Evolutionary conservation across 2,888 invertebrate species (phyloP).

Genomic region (Synanthedon formicaeformis): DNA sequence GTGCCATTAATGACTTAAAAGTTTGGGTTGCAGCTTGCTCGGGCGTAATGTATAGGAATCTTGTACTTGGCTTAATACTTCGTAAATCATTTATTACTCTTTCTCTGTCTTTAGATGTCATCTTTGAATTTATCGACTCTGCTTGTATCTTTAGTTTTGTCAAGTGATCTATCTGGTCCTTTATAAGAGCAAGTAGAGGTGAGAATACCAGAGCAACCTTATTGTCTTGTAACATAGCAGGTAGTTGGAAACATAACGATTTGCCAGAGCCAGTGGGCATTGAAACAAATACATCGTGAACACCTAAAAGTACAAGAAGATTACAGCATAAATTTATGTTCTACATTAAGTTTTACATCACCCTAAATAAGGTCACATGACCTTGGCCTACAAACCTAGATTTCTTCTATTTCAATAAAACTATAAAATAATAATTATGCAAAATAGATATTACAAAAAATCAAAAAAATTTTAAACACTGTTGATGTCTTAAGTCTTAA

Average conservation of each 20-base stretch:
- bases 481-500: too few relatives aligned
- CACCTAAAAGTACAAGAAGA: constrained; percentile 63
- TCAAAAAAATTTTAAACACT: too few relatives aligned
- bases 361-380: too few relatives aligned
- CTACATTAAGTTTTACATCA: too few relatives aligned
- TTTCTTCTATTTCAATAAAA: too few relatives aligned
- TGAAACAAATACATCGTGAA: constrained; percentile 92
- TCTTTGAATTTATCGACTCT: constrained; percentile 94
- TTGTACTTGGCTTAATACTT: constrained; percentile 79
- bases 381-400: too few relatives aligned
- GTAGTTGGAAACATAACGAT: constrained; percentile 96
- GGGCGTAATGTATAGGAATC: constrained; percentile 94
- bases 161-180: constrained; percentile 95
- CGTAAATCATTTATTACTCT: constrained; percentile 82
- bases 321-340: too few relatives aligned
- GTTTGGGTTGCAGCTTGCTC: constrained; percentile 90
- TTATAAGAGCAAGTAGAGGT: constrained; percentile 94
- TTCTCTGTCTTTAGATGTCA: constrained; percentile 80
- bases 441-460: too few relatives aligned
- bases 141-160: constrained; percentile 81
- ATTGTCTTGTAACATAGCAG: constrained; percentile 84
- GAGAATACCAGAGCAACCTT: constrained; percentile 95
- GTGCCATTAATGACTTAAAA: constrained; percentile 77
- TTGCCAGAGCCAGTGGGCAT: constrained; percentile 99
- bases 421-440: too few relatives aligned